Evolutionary conservation across 2,797 vertebrate genomes (phyloP).

Genomic region (Sebastes taczanowskii): DNA sequence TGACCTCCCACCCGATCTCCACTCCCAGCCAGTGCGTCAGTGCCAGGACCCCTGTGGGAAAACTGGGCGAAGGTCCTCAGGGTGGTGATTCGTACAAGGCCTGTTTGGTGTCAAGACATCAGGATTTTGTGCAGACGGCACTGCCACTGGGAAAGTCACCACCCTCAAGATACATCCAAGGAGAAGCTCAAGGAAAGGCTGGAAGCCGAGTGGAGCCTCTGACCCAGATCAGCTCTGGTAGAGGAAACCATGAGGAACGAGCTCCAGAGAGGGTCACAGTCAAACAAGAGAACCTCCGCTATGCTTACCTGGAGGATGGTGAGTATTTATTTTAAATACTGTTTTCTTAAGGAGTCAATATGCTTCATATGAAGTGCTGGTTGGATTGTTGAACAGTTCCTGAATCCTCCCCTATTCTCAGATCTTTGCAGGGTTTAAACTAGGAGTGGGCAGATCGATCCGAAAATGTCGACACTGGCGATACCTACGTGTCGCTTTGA

Average conservation of each 20-base stretch:
- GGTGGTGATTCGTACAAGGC: slow-evolving; percentile 45
- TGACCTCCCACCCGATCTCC: slow-evolving; percentile 22
- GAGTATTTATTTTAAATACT: slow-evolving; percentile 62
- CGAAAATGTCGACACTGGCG: no score
- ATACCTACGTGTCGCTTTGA: no score
- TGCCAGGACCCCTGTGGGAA: slow-evolving; percentile 22
- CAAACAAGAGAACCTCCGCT: slow-evolving; percentile 93
- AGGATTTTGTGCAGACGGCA: slow-evolving; percentile 61
- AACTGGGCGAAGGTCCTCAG: slow-evolving; percentile 30
- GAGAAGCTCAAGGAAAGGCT: slow-evolving; percentile 65
- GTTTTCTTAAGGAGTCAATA: background rate
- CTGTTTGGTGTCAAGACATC: slow-evolving; percentile 48
- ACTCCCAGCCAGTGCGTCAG: slow-evolving; percentile 26
- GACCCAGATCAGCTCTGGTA: slow-evolving; percentile 15
- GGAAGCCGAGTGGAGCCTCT: slow-evolving; percentile 73
- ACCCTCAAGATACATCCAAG: slow-evolving; percentile 65
- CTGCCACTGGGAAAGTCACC: slow-evolving; percentile 65
- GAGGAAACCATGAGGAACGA: slow-evolving; percentile 36
- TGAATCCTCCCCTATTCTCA: background rate
- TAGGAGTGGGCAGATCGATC: no score
- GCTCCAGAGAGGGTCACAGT: slow-evolving; percentile 84
- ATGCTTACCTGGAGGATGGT: slow-evolving; percentile 94
- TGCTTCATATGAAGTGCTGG: background rate
- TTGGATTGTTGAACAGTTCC: fast-evolving
- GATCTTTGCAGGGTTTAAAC: background rate